Conservation (phyloP, 2,113 vertebrate genomes). For the Anseranas semipalmata region DNA sequence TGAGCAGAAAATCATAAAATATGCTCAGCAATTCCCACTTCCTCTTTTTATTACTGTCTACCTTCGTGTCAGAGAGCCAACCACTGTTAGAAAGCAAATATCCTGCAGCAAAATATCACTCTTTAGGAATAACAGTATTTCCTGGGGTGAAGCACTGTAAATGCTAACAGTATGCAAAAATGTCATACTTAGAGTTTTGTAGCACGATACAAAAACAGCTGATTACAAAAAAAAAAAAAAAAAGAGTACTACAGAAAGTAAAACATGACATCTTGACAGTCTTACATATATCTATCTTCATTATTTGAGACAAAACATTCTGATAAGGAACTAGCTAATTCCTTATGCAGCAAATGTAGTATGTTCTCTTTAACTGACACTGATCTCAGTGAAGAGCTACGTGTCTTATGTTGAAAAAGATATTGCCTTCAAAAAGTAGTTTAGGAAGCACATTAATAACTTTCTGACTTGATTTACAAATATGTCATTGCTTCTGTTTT, state of each 20-base stretch:
- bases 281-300: background rate
- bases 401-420: background rate
- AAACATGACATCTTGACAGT: background rate
- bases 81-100: background rate
- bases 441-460: background rate
- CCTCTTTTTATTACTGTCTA: background rate
- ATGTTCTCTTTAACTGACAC: background rate
- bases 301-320: background rate
- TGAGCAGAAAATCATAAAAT: background rate
- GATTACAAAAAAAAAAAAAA: background rate
- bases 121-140: background rate
- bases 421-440: background rate
- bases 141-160: background rate
- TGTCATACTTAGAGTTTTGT: background rate
- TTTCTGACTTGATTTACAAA: background rate
- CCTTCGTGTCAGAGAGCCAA: background rate
- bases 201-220: background rate
- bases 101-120: background rate
- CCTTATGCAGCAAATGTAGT: background rate
- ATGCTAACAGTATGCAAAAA: background rate
- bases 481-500: background rate
- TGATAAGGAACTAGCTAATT: background rate
- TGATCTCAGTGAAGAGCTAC: background rate
- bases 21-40: background rate
- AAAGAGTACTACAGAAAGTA: background rate